These are phyloP conservation scores for Therioaphis trifolii DNA, from an alignment of 2,888 invertebrate species.

Conservation along the genomic window DNA sequence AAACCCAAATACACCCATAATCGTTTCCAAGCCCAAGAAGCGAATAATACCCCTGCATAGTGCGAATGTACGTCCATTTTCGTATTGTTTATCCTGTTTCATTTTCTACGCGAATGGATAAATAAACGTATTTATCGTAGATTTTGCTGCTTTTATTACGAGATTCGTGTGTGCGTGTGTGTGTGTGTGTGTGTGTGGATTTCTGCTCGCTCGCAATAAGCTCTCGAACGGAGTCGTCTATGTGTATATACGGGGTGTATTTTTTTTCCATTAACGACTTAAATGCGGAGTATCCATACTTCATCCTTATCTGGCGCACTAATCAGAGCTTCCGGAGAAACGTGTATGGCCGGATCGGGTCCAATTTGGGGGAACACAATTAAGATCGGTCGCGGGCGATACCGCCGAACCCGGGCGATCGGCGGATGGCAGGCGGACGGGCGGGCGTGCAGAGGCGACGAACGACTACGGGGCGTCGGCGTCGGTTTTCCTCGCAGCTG, in stretches of 20 bases:
- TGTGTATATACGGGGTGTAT: background rate
- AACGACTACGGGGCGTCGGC: background rate
- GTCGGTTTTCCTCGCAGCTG: too few species aligned
- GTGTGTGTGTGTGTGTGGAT: too few species aligned
- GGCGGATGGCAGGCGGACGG: too few species aligned
- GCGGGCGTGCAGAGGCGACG: background rate
- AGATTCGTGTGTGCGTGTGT: too few species aligned
- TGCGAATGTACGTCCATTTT: too few species aligned
- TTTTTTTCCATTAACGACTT: conserved; percentile 34
- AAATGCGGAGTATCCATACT: conserved; percentile 17
- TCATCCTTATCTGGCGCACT: conserved; percentile 38
- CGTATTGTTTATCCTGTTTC: too few species aligned
- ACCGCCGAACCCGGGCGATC: background rate
- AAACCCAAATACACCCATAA: too few species aligned
- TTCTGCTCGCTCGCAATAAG: background rate
- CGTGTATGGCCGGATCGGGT: conserved; percentile 6
- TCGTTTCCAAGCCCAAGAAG: too few species aligned
- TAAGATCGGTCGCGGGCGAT: conserved; percentile 45
- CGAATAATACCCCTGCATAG: too few species aligned
- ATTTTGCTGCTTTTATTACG: too few species aligned
- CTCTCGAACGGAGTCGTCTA: background rate
- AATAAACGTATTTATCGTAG: too few species aligned
- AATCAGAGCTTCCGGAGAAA: conserved; percentile 11
- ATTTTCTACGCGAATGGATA: too few species aligned
- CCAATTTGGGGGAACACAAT: conserved; percentile 56